phyloP scores from a whole-genome alignment of 2,797 vertebrate species.

The Caiman crocodilus region DNA sequence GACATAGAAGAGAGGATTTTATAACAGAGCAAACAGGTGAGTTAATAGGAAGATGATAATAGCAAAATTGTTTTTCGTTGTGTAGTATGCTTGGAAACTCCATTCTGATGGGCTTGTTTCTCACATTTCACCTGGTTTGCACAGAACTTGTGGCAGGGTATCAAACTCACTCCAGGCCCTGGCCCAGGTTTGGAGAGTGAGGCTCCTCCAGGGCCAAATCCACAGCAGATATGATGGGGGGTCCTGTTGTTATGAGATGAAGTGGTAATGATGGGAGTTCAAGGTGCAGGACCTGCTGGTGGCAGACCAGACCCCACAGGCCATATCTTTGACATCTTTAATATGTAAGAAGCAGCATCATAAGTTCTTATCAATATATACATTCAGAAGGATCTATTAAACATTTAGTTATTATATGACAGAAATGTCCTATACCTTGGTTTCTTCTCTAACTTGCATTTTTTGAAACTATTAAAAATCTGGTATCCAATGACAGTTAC shows the following conservation, averaged over 20 bases:
- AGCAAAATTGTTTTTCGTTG: not conserved
- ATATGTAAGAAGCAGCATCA: not conserved
- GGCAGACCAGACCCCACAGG: no score
- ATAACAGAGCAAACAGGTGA: no score
- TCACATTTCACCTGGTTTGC: not conserved
- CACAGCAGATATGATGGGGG: no score
- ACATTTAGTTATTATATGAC: not conserved
- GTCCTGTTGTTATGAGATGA: no score
- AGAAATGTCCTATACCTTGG: not conserved
- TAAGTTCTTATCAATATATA: not conserved
- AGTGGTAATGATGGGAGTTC: no score
- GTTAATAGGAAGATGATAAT: not conserved
- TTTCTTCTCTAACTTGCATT: not conserved
- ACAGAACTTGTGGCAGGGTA: not conserved
- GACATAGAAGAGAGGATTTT: no score
- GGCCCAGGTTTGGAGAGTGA: no score
- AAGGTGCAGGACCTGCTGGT: no score
- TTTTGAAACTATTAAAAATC: not conserved
- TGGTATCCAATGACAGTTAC: not conserved
- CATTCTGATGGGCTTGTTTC: not conserved
- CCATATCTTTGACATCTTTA: not conserved
- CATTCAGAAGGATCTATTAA: not conserved
- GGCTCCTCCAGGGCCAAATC: no score
- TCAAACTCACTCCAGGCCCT: no score
- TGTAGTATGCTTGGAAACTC: not conserved